Evolutionary conservation across 2,113 vertebrate genomes (phyloP).

Genomic region (Diphyllodes magnificus): DNA sequence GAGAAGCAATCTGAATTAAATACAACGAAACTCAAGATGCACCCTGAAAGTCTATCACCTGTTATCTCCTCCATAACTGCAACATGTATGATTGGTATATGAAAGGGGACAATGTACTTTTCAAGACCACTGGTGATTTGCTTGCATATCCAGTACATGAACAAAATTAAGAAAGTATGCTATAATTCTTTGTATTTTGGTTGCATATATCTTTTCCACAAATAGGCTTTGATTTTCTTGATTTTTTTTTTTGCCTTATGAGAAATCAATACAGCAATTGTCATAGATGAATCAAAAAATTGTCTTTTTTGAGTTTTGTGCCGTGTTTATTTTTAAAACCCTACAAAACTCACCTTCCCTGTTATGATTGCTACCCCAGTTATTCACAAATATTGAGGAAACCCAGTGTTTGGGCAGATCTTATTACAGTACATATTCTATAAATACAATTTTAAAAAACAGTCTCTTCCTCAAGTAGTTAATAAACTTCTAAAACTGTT

Average conservation of each 20-base stretch:
- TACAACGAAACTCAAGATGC: not conserved
- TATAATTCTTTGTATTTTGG: not conserved
- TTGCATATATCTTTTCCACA: not conserved
- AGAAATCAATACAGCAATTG: not conserved
- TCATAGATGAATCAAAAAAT: not conserved
- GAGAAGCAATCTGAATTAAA: not conserved
- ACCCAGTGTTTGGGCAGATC: not conserved
- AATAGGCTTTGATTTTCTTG: not conserved
- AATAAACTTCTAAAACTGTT: not conserved
- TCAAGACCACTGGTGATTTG: not conserved
- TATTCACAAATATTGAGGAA: not conserved
- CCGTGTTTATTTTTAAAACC: not conserved
- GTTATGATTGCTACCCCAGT: not conserved
- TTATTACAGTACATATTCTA: not conserved
- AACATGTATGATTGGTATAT: not conserved
- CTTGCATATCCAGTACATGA: not conserved
- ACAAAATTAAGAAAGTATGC: not conserved
- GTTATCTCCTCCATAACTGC: not conserved
- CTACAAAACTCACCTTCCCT: not conserved
- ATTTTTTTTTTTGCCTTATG: not conserved
- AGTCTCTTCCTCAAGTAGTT: not conserved
- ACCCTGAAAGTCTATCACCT: not conserved
- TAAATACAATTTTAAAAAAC: not conserved
- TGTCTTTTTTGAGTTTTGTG: not conserved
- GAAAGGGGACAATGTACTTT: rapidly evolving